Percentiles rank a stretch among this genome's conserved stretches.
phyloP scores from a whole-genome alignment of 2,113 vertebrate genomes.

The Cephalopterus ornatus region DNA sequence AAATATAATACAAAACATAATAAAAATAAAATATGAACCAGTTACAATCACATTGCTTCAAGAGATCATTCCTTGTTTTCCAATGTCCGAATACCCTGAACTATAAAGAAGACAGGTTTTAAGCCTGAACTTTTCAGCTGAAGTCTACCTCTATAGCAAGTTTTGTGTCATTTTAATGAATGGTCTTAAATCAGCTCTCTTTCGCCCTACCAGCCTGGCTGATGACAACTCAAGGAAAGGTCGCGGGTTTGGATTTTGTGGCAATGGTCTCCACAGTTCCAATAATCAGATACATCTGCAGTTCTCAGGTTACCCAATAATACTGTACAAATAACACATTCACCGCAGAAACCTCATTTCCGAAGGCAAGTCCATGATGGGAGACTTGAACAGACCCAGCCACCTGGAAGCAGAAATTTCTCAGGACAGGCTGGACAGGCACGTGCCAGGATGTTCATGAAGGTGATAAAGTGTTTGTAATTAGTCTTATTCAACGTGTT shows the following conservation, averaged over 20 bases:
- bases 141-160: neutral
- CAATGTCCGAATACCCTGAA: neutral
- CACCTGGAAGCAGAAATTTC: neutral
- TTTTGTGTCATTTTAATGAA: neutral
- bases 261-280: neutral
- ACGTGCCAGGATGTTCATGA: neutral
- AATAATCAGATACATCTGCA: slow-evolving; percentile 21
- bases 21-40: neutral
- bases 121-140: neutral
- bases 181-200: slow-evolving; percentile 4
- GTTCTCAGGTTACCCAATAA: slow-evolving; percentile 1
- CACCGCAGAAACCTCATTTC: neutral
- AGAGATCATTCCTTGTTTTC: neutral
- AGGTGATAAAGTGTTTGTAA: neutral
- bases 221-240: slow-evolving; percentile 28
- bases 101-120: neutral
- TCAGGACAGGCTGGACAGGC: neutral
- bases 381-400: neutral
- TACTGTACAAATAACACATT: slow-evolving; percentile 37
- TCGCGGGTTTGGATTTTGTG: slow-evolving; percentile 2
- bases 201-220: neutral
- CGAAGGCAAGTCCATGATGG: neutral
- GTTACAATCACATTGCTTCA: neutral
- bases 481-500: neutral
- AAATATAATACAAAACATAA: neutral